Evolutionary conservation across 2,113 vertebrate genomes (phyloP).

Genomic region (Polyodon spathula): DNA sequence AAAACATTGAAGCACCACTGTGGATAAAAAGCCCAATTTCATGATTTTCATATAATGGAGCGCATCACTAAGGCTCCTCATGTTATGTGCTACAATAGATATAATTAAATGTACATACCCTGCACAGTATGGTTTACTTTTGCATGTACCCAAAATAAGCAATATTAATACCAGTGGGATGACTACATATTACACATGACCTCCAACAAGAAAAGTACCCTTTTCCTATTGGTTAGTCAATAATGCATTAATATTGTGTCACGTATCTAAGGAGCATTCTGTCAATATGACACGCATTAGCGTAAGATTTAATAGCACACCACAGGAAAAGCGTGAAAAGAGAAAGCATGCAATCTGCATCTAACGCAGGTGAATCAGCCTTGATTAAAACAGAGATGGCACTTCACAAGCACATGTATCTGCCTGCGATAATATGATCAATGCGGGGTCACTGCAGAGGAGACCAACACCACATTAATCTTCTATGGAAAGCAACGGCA

Average conservation of each 20-base stretch:
- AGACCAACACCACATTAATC: constrained; percentile 35
- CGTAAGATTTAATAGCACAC: constrained; percentile 11
- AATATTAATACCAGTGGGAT: not conserved
- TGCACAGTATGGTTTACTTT: not conserved
- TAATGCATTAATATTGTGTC: constrained; percentile 16
- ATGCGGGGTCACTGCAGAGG: constrained; percentile 25
- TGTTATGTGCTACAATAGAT: not conserved
- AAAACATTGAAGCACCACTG: not conserved
- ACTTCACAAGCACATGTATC: constrained; percentile 13
- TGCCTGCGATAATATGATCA: constrained; percentile 23
- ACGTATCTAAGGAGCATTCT: constrained; percentile 13
- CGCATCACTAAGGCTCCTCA: not conserved
- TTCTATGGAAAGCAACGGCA: constrained; percentile 20
- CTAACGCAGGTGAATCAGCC: constrained; percentile 19
- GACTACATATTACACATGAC: constrained; percentile 17
- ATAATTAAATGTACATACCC: not conserved
- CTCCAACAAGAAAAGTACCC: constrained; percentile 22
- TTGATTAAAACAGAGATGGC: constrained; percentile 25
- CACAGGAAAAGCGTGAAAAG: not conserved
- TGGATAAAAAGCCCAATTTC: not conserved
- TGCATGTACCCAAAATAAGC: not conserved
- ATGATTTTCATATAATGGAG: not conserved
- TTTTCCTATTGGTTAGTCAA: constrained; percentile 29
- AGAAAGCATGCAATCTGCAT: constrained; percentile 1
- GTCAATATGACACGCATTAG: constrained; percentile 15